Conservation (phyloP, 2,888 invertebrate genomes). For the Pantelozetes paolii region DNA sequence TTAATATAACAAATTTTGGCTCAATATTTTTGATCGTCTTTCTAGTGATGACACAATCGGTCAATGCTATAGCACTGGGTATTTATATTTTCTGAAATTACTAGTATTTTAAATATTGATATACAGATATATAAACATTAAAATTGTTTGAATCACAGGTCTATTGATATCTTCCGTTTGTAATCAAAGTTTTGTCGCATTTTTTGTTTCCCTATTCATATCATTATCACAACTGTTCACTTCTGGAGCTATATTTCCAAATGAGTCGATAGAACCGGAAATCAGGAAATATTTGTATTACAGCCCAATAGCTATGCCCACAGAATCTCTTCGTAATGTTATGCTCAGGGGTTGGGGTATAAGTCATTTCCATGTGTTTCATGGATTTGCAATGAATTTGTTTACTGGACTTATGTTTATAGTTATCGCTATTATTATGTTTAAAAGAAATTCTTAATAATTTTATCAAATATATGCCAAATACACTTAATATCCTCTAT, state of each 20-base stretch:
- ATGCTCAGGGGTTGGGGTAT: slow-evolving; percentile 38
- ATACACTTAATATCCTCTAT: too few species aligned
- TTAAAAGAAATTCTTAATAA: slow-evolving; percentile 14
- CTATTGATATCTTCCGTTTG: slow-evolving; percentile 29
- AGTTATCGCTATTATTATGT: slow-evolving; percentile 26
- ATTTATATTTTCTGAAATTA: too few species aligned
- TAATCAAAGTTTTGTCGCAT: slow-evolving; percentile 34
- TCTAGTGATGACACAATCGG: slow-evolving; percentile 30
- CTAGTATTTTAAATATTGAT: too few species aligned
- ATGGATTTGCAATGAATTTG: slow-evolving; percentile 19
- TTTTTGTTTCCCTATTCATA: slow-evolving; percentile 27
- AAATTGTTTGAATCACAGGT: slow-evolving; percentile 3
- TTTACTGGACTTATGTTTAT: background rate
- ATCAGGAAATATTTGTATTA: background rate
- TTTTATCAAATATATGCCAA: too few species aligned
- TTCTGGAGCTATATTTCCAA: slow-evolving; percentile 31
- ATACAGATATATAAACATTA: background rate
- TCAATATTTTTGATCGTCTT: background rate
- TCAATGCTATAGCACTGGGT: slow-evolving; percentile 23
- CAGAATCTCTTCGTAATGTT: slow-evolving; percentile 33
- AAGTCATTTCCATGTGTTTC: background rate
- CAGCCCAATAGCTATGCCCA: slow-evolving; percentile 29
- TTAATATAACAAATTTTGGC: slow-evolving; percentile 18
- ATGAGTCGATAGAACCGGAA: slow-evolving; percentile 3
- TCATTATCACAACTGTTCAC: slow-evolving; percentile 36